A percentile compares a stretch with the other conserved stretches of the same genome.
These are phyloP conservation scores for Dasyprocta punctata DNA, from an alignment of 2,113 vertebrate species.

Conservation along the genomic window DNA sequence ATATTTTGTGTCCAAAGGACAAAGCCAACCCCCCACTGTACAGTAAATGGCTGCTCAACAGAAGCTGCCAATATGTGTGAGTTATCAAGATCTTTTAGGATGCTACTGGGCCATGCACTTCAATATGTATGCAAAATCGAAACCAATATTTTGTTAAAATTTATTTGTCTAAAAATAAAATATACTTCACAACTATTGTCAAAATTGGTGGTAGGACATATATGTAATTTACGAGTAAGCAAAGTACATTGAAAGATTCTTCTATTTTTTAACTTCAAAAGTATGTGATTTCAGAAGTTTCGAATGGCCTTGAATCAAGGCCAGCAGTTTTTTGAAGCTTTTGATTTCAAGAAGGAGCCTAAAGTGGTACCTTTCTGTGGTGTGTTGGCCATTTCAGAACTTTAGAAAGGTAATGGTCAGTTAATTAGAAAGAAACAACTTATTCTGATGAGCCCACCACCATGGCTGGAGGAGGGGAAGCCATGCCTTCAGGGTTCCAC, in stretches of 20 bases:
- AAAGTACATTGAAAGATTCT: background rate
- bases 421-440: too few species aligned
- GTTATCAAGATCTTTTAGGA: background rate
- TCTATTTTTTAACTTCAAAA: background rate
- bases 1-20: background rate
- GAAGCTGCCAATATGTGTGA: rapidly evolving
- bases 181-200: background rate
- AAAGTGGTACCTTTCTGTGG: too few species aligned
- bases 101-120: background rate
- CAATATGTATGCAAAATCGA: background rate
- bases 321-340: too few species aligned
- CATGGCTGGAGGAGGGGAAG: too few species aligned
- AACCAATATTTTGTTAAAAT: background rate
- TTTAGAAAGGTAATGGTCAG: too few species aligned
- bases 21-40: background rate
- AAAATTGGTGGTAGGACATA: background rate
- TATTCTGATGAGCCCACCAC: too few species aligned
- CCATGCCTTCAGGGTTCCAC: too few species aligned
- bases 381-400: too few species aligned
- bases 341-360: too few species aligned
- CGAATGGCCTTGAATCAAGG: background rate
- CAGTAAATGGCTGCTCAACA: background rate
- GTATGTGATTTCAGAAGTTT: background rate
- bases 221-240: background rate
- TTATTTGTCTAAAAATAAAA: slow-evolving; percentile 40